These are phyloP conservation scores for Drosophila anomalata DNA, from an alignment of 2,888 invertebrate genomes.

Conservation along the genomic window DNA sequence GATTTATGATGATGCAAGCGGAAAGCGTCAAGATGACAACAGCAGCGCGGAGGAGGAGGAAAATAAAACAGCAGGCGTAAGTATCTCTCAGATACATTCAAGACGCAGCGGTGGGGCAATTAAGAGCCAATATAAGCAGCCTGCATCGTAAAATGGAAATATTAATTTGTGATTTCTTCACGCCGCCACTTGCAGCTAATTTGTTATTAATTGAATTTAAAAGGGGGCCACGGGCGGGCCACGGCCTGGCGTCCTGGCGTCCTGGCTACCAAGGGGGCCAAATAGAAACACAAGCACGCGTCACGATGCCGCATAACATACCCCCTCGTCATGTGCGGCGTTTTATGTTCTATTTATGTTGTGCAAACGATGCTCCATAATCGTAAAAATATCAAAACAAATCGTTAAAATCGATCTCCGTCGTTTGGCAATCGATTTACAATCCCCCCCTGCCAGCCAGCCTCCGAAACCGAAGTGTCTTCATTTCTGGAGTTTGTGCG, in stretches of 20 bases:
- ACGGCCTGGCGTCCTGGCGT: background rate
- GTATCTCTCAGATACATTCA: conserved; percentile 36
- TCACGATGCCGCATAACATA: conserved; percentile 4
- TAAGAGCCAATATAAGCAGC: conserved; percentile 48
- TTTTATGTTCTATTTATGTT: conserved; percentile 84
- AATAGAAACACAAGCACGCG: conserved; percentile 4
- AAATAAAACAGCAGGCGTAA: conserved; percentile 47
- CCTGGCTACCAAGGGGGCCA: background rate
- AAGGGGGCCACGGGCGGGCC: conserved; percentile 5
- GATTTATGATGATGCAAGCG: conserved; percentile 79
- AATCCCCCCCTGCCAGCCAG: conserved; percentile 46
- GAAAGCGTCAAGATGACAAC: conserved; percentile 50
- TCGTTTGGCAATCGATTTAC: conserved; percentile 55
- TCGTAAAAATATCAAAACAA: conserved; percentile 85
- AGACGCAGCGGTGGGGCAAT: conserved; percentile 54
- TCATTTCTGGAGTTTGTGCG: conserved; percentile 57
- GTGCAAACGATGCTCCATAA: conserved; percentile 84
- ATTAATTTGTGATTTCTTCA: conserved; percentile 75
- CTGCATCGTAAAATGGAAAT: conserved; percentile 60
- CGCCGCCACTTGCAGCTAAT: conserved; percentile 64
- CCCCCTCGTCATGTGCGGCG: conserved; percentile 74
- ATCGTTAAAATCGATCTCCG: conserved; percentile 84
- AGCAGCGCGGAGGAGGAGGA: conserved; percentile 52
- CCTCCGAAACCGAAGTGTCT: conserved; percentile 48
- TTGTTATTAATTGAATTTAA: conserved; percentile 76